A percentile compares a stretch with the other conserved stretches of the same genome.
phyloP scores from a whole-genome alignment of 1,140 invertebrate species.

The Tetramorium alpestre region DNA sequence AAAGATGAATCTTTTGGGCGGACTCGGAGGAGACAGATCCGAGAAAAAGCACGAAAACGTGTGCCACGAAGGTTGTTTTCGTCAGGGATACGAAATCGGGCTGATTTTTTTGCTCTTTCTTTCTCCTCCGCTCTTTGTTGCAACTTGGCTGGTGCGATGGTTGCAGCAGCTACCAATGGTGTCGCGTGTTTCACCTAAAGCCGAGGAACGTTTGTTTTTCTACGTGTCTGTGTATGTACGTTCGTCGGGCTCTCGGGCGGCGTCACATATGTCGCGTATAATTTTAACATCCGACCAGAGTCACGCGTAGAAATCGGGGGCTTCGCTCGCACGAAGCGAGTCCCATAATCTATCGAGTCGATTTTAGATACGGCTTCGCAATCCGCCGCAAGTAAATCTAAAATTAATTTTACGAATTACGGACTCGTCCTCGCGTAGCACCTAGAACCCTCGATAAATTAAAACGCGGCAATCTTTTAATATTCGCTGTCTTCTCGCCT shows the following conservation, averaged over 20 bases:
- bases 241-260: not conserved
- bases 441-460: not conserved
- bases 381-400: not conserved
- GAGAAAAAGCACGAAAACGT: constrained; percentile 38
- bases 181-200: constrained; percentile 37
- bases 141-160: not conserved
- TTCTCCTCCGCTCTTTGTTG: not conserved
- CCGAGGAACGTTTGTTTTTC: constrained; percentile 40
- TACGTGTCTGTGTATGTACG: not conserved
- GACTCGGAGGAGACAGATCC: constrained; percentile 23
- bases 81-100: constrained; percentile 12
- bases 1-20: constrained; percentile 34
- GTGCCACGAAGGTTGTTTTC: constrained; percentile 35
- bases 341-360: not conserved
- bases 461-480: not conserved
- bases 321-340: not conserved
- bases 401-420: constrained; percentile 2
- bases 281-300: constrained; percentile 40
- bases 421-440: not conserved
- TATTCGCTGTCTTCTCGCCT: not conserved
- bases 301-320: not conserved
- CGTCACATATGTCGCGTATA: constrained; percentile 29
- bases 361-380: not conserved
- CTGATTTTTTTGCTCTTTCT: not conserved
- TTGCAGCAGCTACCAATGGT: not conserved